Evolutionary conservation across 2,797 vertebrate species (phyloP).

Genomic region (Lepilemur septentrionalis): DNA sequence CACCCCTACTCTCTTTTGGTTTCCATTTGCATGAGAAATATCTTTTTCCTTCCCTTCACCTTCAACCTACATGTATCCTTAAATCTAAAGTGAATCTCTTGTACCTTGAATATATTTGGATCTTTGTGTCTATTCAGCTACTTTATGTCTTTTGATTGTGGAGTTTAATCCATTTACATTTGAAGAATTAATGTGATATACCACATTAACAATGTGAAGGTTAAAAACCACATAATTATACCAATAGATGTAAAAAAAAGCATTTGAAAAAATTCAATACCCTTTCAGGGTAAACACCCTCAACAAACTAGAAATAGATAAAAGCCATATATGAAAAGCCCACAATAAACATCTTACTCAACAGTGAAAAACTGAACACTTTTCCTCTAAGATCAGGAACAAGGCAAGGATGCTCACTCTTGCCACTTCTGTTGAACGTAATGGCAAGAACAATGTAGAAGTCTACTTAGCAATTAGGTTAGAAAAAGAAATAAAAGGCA

Average conservation of each 20-base stretch:
- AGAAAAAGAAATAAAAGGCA: neutral
- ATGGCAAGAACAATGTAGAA: neutral
- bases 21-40: neutral
- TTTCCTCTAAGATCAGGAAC: neutral
- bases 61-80: neutral
- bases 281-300: neutral
- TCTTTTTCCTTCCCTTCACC: neutral
- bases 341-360: neutral
- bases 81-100: neutral
- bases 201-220: no score
- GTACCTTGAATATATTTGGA: neutral
- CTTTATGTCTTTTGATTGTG: no score
- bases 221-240: no score
- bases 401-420: neutral
- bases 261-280: neutral
- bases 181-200: no score
- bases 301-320: neutral
- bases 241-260: neutral
- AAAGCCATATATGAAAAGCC: neutral
- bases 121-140: neutral
- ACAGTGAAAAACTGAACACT: neutral
- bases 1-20: neutral
- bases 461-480: neutral
- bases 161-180: no score
- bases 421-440: neutral